Percentiles rank a stretch among this genome's conserved stretches.
These are phyloP conservation scores for Loris lydekkerianus DNA, from an alignment of 2,797 vertebrate genomes.

Conservation along the genomic window DNA sequence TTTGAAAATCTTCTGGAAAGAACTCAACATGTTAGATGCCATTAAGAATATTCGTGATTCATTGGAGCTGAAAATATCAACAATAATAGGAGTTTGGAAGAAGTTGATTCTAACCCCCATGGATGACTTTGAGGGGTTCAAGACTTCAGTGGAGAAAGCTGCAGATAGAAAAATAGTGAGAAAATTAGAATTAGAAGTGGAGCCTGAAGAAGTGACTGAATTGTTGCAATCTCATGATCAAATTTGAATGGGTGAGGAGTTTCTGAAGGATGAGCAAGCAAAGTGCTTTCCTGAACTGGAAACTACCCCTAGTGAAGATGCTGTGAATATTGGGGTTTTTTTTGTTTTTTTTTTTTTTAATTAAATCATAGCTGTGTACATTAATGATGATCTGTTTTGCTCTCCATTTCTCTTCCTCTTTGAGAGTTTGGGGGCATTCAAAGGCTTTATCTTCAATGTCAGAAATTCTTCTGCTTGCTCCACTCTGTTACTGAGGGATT, in stretches of 20 bases:
- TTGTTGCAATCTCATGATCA: neutral
- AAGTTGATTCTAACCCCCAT: neutral
- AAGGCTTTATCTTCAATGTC: no score
- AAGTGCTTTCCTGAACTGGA: neutral
- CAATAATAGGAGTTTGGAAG: neutral
- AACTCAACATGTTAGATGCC: neutral
- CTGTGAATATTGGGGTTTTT: neutral
- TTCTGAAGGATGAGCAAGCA: neutral
- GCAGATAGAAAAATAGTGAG: neutral
- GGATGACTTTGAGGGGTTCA: neutral
- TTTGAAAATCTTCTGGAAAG: neutral
- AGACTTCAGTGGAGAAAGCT: neutral
- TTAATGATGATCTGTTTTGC: no score
- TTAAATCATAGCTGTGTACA: no score
- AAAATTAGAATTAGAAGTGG: neutral
- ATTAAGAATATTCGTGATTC: neutral
- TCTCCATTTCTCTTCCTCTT: no score
- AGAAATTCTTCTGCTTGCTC: no score
- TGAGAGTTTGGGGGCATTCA: no score
- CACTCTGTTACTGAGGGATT: no score
- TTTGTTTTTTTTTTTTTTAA: no score
- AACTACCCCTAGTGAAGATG: neutral
- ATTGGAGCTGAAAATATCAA: neutral
- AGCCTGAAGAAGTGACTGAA: neutral
- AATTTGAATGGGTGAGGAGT: neutral